Percentiles rank a stretch among this genome's conserved stretches.
Evolutionary conservation across 2,797 vertebrate genomes (phyloP).

Genomic region (Huso huso): DNA sequence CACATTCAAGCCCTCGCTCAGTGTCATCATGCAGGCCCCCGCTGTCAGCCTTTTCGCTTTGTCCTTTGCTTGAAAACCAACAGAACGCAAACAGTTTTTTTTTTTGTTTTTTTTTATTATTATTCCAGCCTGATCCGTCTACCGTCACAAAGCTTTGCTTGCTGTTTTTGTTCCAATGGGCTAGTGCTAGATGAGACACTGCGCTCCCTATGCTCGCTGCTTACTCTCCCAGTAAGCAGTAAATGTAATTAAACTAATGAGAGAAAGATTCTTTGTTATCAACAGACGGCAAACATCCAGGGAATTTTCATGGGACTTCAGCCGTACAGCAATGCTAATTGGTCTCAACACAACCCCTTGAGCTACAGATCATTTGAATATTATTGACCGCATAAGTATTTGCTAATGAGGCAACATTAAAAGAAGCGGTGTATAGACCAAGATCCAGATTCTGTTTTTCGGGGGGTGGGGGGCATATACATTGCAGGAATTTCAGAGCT

Average conservation of each 20-base stretch:
- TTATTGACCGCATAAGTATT: slow-evolving; percentile 13
- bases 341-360: slow-evolving; percentile 13
- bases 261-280: background rate
- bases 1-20: slow-evolving; percentile 29
- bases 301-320: background rate
- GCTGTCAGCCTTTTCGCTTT: background rate
- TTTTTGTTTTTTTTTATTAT: no score
- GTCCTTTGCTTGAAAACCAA: background rate
- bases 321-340: slow-evolving; percentile 17
- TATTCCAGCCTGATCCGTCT: background rate
- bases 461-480: no score
- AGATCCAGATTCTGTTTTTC: no score
- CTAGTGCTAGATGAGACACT: background rate
- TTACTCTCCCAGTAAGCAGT: slow-evolving; percentile 8
- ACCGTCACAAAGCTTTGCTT: background rate
- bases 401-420: slow-evolving; percentile 18
- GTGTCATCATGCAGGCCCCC: background rate
- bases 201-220: background rate
- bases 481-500: no score
- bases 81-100: background rate
- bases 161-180: background rate
- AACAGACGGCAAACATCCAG: no score
- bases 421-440: no score
- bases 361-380: slow-evolving; percentile 20
- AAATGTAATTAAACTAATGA: slow-evolving; percentile 15